phyloP scores from a whole-genome alignment of 2,888 invertebrate species.

The Hetaerina titia region DNA sequence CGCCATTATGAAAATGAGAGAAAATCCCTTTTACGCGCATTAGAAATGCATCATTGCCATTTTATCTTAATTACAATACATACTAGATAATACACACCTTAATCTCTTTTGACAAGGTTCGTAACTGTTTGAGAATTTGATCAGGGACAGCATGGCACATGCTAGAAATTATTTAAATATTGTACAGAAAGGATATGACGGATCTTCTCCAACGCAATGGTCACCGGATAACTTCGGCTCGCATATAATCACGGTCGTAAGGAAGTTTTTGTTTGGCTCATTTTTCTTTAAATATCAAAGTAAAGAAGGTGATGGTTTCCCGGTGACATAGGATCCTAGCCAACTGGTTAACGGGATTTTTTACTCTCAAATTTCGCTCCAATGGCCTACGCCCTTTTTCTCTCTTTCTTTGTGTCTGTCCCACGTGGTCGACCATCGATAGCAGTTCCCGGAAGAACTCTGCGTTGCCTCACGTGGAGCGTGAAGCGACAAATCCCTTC shows the following conservation, averaged over 20 bases:
- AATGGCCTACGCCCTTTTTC: background rate
- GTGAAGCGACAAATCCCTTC: constrained; percentile 58
- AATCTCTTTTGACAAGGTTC: background rate
- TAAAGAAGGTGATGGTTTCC: background rate
- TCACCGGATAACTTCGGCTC: background rate
- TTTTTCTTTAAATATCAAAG: background rate
- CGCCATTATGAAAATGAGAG: background rate
- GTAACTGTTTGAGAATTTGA: background rate
- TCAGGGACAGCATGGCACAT: background rate
- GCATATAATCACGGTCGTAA: background rate
- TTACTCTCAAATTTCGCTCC: background rate
- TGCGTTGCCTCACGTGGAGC: constrained; percentile 41
- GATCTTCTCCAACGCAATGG: background rate
- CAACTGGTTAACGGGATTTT: background rate
- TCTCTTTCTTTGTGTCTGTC: background rate
- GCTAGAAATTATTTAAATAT: background rate
- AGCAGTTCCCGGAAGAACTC: constrained; percentile 30
- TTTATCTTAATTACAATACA: background rate
- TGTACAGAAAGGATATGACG: background rate
- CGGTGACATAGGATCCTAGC: constrained; percentile 13
- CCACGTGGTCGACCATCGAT: background rate
- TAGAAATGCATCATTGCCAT: background rate
- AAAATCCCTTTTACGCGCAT: background rate
- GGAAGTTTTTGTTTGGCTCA: background rate
- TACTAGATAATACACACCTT: background rate